phyloP scores from a whole-genome alignment of 1,140 invertebrate genomes.

The Nephila pilipes region DNA sequence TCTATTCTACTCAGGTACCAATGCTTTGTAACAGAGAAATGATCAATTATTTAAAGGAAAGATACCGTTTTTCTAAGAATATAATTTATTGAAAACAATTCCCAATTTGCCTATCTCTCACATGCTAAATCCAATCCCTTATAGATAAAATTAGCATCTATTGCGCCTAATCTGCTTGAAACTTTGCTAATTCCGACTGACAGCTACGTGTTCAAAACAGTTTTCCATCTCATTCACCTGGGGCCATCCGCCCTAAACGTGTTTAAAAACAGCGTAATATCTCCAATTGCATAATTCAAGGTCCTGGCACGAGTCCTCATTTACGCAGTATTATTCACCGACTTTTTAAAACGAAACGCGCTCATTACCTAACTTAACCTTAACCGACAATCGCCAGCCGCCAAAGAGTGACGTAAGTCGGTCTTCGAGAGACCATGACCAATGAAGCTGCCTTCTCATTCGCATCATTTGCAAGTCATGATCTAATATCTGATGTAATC shows the following conservation, averaged over 20 bases:
- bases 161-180: too few species aligned
- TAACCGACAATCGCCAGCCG: conserved; percentile 27
- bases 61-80: too few species aligned
- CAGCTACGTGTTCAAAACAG: too few species aligned
- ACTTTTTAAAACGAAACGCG: background rate
- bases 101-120: too few species aligned
- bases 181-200: too few species aligned
- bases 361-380: conserved; percentile 28
- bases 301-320: background rate
- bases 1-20: too few species aligned
- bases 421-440: conserved; percentile 44
- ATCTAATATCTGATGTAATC: conserved; percentile 61
- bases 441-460: background rate
- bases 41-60: too few species aligned
- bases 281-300: conserved; percentile 44
- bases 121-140: too few species aligned
- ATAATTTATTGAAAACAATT: too few species aligned
- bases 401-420: conserved; percentile 37
- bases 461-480: conserved; percentile 32
- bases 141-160: too few species aligned
- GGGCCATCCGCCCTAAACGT: background rate
- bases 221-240: too few species aligned
- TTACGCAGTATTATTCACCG: conserved; percentile 7
- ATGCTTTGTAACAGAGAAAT: too few species aligned
- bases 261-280: conserved; percentile 44